Evolutionary conservation across 1,140 invertebrate genomes (phyloP).

Genomic region (Tetramorium parvispinum): DNA sequence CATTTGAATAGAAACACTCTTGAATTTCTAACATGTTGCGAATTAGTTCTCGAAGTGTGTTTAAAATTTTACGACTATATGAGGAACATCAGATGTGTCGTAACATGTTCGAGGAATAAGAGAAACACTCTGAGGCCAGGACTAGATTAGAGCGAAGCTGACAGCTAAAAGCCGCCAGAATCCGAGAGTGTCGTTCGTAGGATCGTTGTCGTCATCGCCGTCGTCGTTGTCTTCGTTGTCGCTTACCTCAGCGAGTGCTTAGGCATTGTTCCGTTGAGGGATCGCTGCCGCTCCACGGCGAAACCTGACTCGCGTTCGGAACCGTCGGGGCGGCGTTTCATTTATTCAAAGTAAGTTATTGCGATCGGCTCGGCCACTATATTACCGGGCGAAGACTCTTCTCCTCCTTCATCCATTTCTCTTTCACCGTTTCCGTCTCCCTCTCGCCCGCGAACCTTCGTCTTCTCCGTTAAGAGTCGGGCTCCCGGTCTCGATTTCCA

Average conservation of each 20-base stretch:
- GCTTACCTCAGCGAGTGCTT: constrained; percentile 73
- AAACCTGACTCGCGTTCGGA: constrained; percentile 77
- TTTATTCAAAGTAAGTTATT: constrained; percentile 80
- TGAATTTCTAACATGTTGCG: neutral
- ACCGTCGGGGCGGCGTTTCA: constrained; percentile 74
- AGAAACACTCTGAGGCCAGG: constrained; percentile 6
- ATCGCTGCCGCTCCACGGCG: constrained; percentile 71
- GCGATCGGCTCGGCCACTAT: constrained; percentile 76
- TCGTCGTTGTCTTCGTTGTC: constrained; percentile 43
- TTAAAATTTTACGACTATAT: constrained; percentile 4
- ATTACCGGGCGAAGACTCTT: constrained; percentile 72
- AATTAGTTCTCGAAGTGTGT: constrained; percentile 2
- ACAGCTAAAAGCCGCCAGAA: constrained; percentile 47
- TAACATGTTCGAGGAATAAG: constrained; percentile 26
- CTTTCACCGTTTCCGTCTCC: constrained; percentile 69
- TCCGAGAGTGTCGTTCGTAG: constrained; percentile 45
- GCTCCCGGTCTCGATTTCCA: constrained; percentile 73
- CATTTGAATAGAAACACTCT: neutral
- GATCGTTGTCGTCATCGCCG: neutral
- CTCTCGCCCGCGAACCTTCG: constrained; percentile 19
- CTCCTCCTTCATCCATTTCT: constrained; percentile 72
- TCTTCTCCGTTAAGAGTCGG: constrained; percentile 40
- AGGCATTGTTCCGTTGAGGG: constrained; percentile 77
- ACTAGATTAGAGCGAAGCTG: constrained; percentile 64
- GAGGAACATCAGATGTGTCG: neutral